Base-by-base conservation (phyloP, 2,797 vertebrate genomes). In the Gadopsis marmoratus region DNA sequence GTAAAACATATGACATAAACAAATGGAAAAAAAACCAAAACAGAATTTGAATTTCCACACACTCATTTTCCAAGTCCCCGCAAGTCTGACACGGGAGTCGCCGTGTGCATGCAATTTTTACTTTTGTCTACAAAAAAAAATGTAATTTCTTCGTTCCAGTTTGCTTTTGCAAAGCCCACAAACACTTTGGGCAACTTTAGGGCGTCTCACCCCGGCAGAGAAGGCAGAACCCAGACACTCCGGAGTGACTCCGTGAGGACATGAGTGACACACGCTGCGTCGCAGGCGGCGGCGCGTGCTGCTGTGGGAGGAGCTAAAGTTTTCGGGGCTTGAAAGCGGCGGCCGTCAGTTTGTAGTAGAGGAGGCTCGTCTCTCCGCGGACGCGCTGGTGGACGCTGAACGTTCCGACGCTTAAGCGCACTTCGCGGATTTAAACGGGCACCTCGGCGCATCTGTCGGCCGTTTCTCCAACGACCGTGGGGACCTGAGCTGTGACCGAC, bases 271-370 rank as follows among this genome's bases (percentile, higher is more conserved):
- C 6, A 48, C 21, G 55, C 26, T 66, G 77, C 21, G 67, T 14
- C 12, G 6, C 37, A 11, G 37, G 50, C 39, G 39, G 66, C 72
- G 53, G 85, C 86, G 82, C 65, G 89, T 79, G 78, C 67, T 79
- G 78, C 67, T 3, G 82, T 65, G 88, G 93, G 93, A 64, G 92
- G 91, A 87, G 88, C 81, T 7, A 35, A 91, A 87, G 83, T 90
- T 87, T 55, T 54, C 55, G 48, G 0, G 0, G 72, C 58, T 45
- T 41, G 62, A 43, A 58, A 53, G 61, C 31, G 16, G 19, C 79
- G 54, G 45, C 68, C 23, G n/a, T 65, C 68, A 45, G 75, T 82
- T 7, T 41, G 76, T 67, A 76, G 69, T 41, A 6, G n/a, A 68
- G 55, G 69, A 85, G 86, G 72, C 78, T 82, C 60, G 75, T 56